These are phyloP conservation scores for Amblyteles armatorius DNA, from an alignment of 2,888 invertebrate species.

Conservation along the genomic window DNA sequence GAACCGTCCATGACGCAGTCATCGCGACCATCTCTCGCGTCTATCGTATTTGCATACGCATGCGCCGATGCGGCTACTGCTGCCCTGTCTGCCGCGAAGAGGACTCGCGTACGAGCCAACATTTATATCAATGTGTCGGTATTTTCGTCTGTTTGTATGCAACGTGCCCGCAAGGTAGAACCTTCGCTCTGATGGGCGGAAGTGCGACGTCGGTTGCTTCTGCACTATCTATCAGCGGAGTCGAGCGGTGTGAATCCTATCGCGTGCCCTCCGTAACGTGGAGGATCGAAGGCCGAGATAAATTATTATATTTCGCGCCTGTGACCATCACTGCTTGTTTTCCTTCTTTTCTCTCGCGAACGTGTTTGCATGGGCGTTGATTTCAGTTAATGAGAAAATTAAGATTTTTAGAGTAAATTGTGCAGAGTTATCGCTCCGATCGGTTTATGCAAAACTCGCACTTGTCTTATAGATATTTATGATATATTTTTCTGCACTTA, in stretches of 20 bases:
- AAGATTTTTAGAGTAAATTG: not conserved
- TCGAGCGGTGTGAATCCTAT: conserved; percentile 75
- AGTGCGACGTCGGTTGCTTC: conserved; percentile 65
- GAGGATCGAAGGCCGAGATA: conserved; percentile 46
- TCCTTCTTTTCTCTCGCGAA: not conserved
- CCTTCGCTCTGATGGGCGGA: conserved; percentile 66
- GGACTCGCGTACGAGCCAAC: not conserved
- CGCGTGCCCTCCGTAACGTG: conserved; percentile 69
- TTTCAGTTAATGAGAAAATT: conserved; percentile 2
- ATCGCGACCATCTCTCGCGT: conserved; percentile 82
- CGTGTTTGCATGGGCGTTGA: not conserved
- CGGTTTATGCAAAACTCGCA: conserved; percentile 11
- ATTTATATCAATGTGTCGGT: conserved; percentile 27
- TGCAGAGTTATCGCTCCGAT: conserved; percentile 2
- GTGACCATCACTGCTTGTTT: not conserved
- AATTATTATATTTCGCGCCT: conserved; percentile 26
- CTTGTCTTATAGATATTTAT: conserved; percentile 54
- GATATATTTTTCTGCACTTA: conserved; percentile 17
- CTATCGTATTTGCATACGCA: conserved; percentile 80
- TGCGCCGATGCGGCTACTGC: conserved; percentile 51
- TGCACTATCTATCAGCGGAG: conserved; percentile 69
- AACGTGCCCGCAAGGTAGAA: conserved; percentile 48
- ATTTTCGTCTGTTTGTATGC: conserved; percentile 28
- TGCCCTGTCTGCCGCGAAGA: not conserved
- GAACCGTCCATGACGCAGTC: conserved; percentile 83